Percentiles rank a stretch among this genome's conserved stretches.
Conservation (phyloP, 2,113 vertebrate species). For the Centropristis striata region DNA sequence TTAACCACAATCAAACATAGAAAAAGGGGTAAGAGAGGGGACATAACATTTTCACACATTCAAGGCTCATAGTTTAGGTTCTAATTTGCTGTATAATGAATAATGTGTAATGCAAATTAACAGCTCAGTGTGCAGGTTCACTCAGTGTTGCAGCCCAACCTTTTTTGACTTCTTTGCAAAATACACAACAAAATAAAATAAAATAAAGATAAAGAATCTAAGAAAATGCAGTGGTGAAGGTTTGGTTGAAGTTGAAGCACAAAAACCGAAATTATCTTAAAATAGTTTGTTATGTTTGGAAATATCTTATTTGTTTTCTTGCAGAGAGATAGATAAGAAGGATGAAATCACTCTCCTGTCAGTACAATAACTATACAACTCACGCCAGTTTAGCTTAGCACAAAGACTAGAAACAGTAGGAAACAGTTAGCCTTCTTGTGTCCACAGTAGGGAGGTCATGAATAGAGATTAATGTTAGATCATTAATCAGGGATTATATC, state of each 20-base stretch:
- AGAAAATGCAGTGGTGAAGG: too few species aligned
- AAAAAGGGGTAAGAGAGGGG: background rate
- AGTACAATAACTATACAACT: too few species aligned
- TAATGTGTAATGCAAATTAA: background rate
- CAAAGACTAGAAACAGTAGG: background rate
- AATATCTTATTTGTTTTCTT: background rate
- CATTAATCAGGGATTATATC: too few species aligned
- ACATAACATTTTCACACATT: background rate
- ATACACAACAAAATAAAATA: background rate
- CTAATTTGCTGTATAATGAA: background rate
- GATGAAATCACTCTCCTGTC: too few species aligned
- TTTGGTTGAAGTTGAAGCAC: background rate
- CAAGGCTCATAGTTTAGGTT: background rate
- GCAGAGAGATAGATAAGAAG: background rate
- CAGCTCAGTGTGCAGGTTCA: background rate
- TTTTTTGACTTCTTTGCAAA: background rate
- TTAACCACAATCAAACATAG: background rate
- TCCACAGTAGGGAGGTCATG: too few species aligned
- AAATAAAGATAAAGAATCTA: background rate
- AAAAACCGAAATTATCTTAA: too few species aligned
- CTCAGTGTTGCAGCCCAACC: too few species aligned
- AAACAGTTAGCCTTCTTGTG: too few species aligned
- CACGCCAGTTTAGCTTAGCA: too few species aligned
- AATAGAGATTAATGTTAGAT: too few species aligned
- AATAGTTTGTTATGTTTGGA: background rate